Base-by-base conservation (phyloP, 2,113 vertebrate genomes). In the Nettapus auritus region DNA sequence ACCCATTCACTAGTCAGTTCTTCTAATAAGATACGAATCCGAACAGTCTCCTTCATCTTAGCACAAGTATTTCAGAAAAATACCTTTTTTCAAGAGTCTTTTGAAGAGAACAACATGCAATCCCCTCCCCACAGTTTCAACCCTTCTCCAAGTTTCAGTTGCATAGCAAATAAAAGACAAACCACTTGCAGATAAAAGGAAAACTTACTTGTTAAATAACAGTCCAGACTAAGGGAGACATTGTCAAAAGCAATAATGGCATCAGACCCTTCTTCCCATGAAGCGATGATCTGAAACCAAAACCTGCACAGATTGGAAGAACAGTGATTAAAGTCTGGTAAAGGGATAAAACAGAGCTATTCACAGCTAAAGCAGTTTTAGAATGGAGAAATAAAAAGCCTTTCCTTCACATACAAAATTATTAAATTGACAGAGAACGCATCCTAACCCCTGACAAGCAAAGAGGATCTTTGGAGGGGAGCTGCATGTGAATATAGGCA, bases 151-250 rank as follows among this genome's bases (percentile, higher is more conserved):
- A 55, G 89, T 79, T 82, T 91, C 87, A 89, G 76, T 76, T 89
- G 74, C 19, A 33, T 2, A 36, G 63, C 69, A 94, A 88, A 95
- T 78, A 83, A 91, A 93, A 84, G 57, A 68, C 55, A 83, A 94
- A 52, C 26, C 11, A 21, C 56, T 92, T 40, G 42, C 62, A 94
- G 53, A 93, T 71, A 60, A 93, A 93, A 93, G 70, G 84, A 23
- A 91, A 91, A 98, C 99, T 99, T 97, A 99, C 99, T 99, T 97
- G 99, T 98, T 96, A 99, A 97, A 90, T 99, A 99, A 96, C 99
- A 99, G 97, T 99, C 99, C 98, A 99, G 98, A 88, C 99, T 99
- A 97, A 99, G 98, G 75, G 99, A 99, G 91, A 99, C 94, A 89
- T 99, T 99, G 98, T 99, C 99, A 83, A 99, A 98, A 79, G 98